phyloP scores from a whole-genome alignment of 2,888 invertebrate species.

The Bedellia somnulentella region DNA sequence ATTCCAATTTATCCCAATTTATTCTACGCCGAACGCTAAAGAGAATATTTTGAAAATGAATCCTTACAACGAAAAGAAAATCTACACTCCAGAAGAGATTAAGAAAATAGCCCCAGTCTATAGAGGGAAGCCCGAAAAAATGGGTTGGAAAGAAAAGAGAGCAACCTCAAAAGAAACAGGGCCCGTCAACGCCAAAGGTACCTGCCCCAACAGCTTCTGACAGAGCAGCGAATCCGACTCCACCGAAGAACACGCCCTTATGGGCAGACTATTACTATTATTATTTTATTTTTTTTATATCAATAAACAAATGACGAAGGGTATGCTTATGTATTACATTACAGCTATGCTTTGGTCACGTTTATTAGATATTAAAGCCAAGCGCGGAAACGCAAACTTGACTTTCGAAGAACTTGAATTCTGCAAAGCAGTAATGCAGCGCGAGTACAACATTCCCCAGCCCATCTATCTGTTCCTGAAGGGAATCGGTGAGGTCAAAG shows the following conservation, averaged over 20 bases:
- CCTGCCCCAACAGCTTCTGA: constrained; percentile 6
- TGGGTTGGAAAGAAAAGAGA: constrained; percentile 4
- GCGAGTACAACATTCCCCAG: constrained; percentile 16
- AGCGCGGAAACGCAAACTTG: constrained; percentile 13
- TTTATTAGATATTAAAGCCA: constrained; percentile 14
- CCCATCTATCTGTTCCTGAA: constrained; percentile 13
- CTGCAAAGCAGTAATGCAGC: constrained; percentile 13
- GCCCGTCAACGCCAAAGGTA: constrained; percentile 4
- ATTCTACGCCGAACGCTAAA: constrained; percentile 8
- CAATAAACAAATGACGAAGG: constrained; percentile 13
- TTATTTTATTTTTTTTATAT: constrained; percentile 13
- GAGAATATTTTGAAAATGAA: constrained; percentile 6
- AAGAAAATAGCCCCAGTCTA: constrained; percentile 9
- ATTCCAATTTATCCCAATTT: constrained; percentile 2
- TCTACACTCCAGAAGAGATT: constrained; percentile 9
- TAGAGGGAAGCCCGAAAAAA: constrained; percentile 9
- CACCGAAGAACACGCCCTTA: constrained; percentile 8
- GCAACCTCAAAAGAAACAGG: background rate
- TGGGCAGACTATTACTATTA: constrained; percentile 15
- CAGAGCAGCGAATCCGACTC: constrained; percentile 7
- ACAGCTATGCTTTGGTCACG: constrained; percentile 13
- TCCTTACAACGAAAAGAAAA: constrained; percentile 5
- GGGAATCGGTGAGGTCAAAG: constrained; percentile 13
- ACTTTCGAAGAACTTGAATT: constrained; percentile 14
- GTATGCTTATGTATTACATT: constrained; percentile 15